Evolutionary conservation across 2,888 invertebrate genomes (phyloP), one percentile per base, ranked within the genome.

Genomic region (Drosophila mimetica): DNA sequence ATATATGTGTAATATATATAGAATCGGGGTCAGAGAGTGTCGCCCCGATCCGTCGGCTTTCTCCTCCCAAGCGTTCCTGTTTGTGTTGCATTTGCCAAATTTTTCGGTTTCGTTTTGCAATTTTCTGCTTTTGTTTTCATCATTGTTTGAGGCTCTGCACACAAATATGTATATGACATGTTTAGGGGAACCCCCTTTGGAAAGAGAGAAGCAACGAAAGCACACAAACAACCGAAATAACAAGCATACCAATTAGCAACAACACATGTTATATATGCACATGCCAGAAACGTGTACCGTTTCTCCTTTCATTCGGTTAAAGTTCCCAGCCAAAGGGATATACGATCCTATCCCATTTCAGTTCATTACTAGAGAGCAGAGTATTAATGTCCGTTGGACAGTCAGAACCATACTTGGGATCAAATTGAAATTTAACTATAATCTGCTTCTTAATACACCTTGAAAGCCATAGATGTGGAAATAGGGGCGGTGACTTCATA

Each of bases 211-310:
- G 44, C 18, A 30, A 20, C 16, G 8, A 32, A 30, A 30, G 22
- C 60, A 39, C 8, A 51, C 34, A 46, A 30, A 61, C 41, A 41
- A 39, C 42, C 41, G 30, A 41, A 46, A 65, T 60, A 61, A 61
- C 54, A 70, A 67, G 59, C 73, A 73, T 39, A 71, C 55, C 69
- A 79, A 76, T 74, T 71, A 81, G 61, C 65, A 71, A 20, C 48
- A 37, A 58, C 61, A 65, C 30, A 30, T 11, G 30, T 30, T 67
- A 64, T 36, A 52, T 22, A 47, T 32, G 48, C 11, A n/a, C 47
- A 9, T 18, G 32, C 34, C 54, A 14, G 16, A 25, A 54, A n/a
- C 36, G 25, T 11, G 18, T 25, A 7, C 13, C n/a, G 16, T 4
- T 28, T 48, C 36, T 8, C 25, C n/a, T 6, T 48, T 37, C 5